Conservation (phyloP, 2,888 invertebrate genomes). For the Polietes domitor region DNA sequence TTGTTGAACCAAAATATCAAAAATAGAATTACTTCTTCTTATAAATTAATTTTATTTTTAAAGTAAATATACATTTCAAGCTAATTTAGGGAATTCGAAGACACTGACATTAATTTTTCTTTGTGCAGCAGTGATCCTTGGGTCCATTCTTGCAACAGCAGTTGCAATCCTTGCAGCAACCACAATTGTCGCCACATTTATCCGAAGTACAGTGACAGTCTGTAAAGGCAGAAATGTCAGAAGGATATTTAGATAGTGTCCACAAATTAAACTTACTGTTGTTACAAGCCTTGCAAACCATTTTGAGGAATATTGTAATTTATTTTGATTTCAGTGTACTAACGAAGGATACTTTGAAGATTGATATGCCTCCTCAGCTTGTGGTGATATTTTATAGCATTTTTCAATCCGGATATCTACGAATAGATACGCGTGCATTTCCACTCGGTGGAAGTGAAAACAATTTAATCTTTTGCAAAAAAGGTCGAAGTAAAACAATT, state of each 20-base stretch:
- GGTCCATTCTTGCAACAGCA: constrained; percentile 74
- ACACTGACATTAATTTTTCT: constrained; percentile 69
- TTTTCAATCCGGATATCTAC: not conserved
- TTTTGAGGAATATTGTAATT: constrained; percentile 52
- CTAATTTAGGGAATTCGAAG: too few relatives aligned
- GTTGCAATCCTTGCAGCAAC: constrained; percentile 72
- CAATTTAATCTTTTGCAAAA: not conserved
- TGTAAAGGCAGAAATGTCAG: constrained; percentile 43
- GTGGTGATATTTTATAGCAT: constrained; percentile 25
- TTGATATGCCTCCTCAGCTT: not conserved
- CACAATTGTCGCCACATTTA: constrained; percentile 74
- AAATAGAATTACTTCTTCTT: too few relatives aligned
- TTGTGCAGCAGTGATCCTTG: constrained; percentile 73
- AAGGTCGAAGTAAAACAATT: too few relatives aligned
- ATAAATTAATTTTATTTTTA: too few relatives aligned
- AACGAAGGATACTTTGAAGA: not conserved
- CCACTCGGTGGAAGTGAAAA: constrained; percentile 13
- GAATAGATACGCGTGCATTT: constrained; percentile 27
- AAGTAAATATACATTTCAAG: too few relatives aligned
- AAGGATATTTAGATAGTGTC: not conserved
- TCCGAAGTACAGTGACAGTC: constrained; percentile 73
- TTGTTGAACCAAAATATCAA: too few relatives aligned
- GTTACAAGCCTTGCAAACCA: constrained; percentile 74
- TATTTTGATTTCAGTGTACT: not conserved
- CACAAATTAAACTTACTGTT: constrained; percentile 69